phyloP scores from a whole-genome alignment of 2,888 invertebrate genomes.

The Hypolimnas misippus region DNA sequence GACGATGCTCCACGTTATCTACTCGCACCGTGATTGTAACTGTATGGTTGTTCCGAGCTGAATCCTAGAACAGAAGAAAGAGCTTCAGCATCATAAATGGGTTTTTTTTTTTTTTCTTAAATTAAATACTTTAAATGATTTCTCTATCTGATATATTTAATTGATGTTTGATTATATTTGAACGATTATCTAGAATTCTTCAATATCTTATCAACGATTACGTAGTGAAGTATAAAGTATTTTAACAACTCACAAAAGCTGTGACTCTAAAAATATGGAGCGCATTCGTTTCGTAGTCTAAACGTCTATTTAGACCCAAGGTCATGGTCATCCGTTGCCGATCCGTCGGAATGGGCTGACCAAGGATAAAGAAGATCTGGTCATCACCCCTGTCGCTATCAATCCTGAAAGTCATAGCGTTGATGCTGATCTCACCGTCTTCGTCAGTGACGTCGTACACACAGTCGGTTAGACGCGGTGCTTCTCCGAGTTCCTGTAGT shows the following conservation, averaged over 20 bases:
- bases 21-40: conserved; percentile 82
- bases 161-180: too few species aligned
- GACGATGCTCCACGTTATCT: conserved; percentile 82
- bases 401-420: conserved; percentile 68
- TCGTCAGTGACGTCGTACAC: conserved; percentile 67
- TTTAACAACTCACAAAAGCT: conserved; percentile 80
- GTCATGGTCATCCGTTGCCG: conserved; percentile 68
- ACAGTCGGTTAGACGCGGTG: conserved; percentile 62
- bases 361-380: conserved; percentile 64
- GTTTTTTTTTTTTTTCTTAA: too few species aligned
- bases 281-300: conserved; percentile 75
- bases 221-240: background rate
- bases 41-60: conserved; percentile 66
- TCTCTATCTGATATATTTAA: too few species aligned
- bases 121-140: too few species aligned
- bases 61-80: conserved; percentile 61
- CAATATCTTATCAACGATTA: too few species aligned
- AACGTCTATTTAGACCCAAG: conserved; percentile 53
- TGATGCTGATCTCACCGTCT: conserved; percentile 74
- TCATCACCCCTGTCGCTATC: conserved; percentile 67
- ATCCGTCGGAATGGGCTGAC: conserved; percentile 51
- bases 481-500: conserved; percentile 68
- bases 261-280: conserved; percentile 82
- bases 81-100: too few species aligned
- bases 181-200: too few species aligned